phyloP scores from a whole-genome alignment of 2,888 invertebrate genomes.

The Malthinus seriepunctatus region DNA sequence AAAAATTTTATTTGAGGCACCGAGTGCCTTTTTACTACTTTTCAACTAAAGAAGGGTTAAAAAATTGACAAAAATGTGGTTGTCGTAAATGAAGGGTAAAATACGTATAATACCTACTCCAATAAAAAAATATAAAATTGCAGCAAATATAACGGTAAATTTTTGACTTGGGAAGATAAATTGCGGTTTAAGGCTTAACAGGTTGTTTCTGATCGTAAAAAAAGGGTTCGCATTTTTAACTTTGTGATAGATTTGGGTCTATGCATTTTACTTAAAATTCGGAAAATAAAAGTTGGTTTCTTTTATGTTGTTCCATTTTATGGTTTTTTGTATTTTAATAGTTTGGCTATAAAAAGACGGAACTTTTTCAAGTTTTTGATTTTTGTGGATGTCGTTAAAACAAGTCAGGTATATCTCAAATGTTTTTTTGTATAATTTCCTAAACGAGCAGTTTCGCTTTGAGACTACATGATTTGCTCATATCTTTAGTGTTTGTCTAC shows the following conservation, averaged over 20 bases:
- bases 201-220: slow-evolving; percentile 23
- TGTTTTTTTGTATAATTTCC: no score
- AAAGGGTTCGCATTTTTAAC: slow-evolving; percentile 28
- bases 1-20: no score
- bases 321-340: neutral
- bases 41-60: no score
- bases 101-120: no score
- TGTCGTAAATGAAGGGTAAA: neutral
- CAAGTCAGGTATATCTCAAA: no score
- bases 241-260: slow-evolving; percentile 3
- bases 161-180: slow-evolving; percentile 16
- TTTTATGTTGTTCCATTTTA: neutral
- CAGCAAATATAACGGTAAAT: slow-evolving; percentile 1
- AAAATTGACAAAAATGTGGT: slow-evolving; percentile 1
- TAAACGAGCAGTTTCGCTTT: no score
- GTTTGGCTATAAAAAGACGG: neutral
- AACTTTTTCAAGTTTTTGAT: neutral
- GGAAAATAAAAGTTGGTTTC: neutral
- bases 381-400: no score
- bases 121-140: neutral
- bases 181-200: slow-evolving; percentile 21
- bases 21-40: no score
- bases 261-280: neutral
- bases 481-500: no score
- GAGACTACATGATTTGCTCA: no score